Evolutionary conservation across 2,888 invertebrate species (phyloP), one percentile per base, ranked within the genome.

Genomic region (Penaeus monodon): DNA sequence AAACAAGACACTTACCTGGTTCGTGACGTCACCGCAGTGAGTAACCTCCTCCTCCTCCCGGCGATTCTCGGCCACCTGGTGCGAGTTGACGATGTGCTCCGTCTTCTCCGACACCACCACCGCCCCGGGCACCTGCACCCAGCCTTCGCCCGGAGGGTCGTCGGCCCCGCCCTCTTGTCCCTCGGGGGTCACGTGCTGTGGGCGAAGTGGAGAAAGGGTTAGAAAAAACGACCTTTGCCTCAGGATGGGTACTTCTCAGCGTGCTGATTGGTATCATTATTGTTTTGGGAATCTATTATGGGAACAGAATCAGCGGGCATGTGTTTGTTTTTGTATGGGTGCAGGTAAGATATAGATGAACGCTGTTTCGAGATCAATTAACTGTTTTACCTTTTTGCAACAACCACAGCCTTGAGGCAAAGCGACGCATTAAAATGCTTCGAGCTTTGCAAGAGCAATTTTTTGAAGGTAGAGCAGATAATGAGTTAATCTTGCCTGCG

Each of bases 31-130:
- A 64, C 97, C 97, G 85, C 95, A 93, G 91, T 97, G 96, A 91
- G 95, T 95, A 88, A 96, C 94, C 93, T 97, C 96, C 93, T 97
- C 97, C 0, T 96, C 96, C 93, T 97, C 97, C 90, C 95, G 94
- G 66, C 95, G 94, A 91, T 96, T 95, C 91, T 97, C 96, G 76
- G 95, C 95, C 92, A 97, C 95, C 92, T 97, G 96, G 88, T 96
- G 94, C 77, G 96, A 96, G 90, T 96, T 94, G 88, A 97, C 95
- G 63, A 95, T 94, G 90, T 95, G 95, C 92, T 97, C 96, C 91
- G 95, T 95, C 91, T 95, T 95, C 93, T 97, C 96, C 85, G 93
- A 93, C 89, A 97, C 96, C 63, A 90, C 85, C 91, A 97, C 94
- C 20, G 96, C 96, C 84, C 95, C 96, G 90, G 94, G 94, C 88